These are phyloP conservation scores for Dissostichus mawsoni DNA, from an alignment of 2,113 vertebrate species.

Conservation along the genomic window DNA sequence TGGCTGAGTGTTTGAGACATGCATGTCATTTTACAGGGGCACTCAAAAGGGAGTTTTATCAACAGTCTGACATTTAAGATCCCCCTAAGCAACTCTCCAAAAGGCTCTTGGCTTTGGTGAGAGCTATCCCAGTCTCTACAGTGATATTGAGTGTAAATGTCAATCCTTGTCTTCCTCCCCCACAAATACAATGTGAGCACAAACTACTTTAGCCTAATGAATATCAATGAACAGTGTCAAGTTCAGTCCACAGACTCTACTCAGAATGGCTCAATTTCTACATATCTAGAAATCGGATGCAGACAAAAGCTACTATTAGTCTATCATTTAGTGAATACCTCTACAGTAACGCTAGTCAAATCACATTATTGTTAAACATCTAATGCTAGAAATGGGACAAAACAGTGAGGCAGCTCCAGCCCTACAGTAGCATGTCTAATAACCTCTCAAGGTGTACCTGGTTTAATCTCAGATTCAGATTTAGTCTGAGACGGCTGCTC, in stretches of 20 bases:
- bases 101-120: conserved; percentile 44
- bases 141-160: conserved; percentile 53
- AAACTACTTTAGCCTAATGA: conserved; percentile 38
- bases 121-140: conserved; percentile 36
- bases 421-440: conserved; percentile 2
- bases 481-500: conserved; percentile 58
- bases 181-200: conserved; percentile 45
- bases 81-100: conserved; percentile 25
- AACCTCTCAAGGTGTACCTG: conserved; percentile 71
- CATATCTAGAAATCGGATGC: background rate
- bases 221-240: conserved; percentile 41
- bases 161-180: conserved; percentile 44
- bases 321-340: conserved; percentile 16
- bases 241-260: conserved; percentile 19
- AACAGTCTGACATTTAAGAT: conserved; percentile 63
- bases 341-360: conserved; percentile 2
- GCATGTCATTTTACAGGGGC: conserved; percentile 2
- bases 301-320: background rate
- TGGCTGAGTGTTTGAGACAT: conserved; percentile 33
- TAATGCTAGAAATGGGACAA: background rate
- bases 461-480: conserved; percentile 69
- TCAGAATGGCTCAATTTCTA: conserved; percentile 8
- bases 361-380: conserved; percentile 16
- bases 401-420: conserved; percentile 4
- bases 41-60: conserved; percentile 56